A percentile compares a stretch with the other conserved stretches of the same genome.
Conservation (phyloP, 1,140 invertebrate genomes). For the Aplysia californica region DNA sequence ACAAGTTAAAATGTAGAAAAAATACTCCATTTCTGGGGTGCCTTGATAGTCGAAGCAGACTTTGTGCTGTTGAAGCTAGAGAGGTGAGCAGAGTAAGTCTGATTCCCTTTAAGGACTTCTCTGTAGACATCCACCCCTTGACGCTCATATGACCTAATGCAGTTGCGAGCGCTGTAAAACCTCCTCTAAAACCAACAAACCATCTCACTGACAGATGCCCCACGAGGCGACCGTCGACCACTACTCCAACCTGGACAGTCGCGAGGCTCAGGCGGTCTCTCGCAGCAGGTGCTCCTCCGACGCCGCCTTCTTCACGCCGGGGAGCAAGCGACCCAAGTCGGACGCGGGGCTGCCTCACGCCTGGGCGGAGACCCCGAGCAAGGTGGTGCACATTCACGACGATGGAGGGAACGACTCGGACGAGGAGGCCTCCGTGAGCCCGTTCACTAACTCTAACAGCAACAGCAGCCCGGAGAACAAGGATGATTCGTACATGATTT, state of each 20-base stretch:
- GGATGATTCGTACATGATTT: too few species aligned
- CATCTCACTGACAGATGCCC: slow-evolving; percentile 78
- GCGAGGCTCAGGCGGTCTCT: not conserved
- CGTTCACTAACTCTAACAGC: not conserved
- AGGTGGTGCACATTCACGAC: slow-evolving; percentile 92
- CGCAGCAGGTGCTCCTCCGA: slow-evolving; percentile 14
- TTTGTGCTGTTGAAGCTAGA: too few species aligned
- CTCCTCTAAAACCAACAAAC: too few species aligned
- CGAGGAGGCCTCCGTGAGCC: not conserved
- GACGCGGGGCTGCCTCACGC: slow-evolving; percentile 76
- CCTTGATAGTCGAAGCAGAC: too few species aligned
- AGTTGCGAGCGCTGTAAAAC: too few species aligned
- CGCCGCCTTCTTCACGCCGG: not conserved
- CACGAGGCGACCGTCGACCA: slow-evolving; percentile 98
- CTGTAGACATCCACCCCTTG: too few species aligned
- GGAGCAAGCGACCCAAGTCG: slow-evolving; percentile 5
- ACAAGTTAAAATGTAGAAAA: not conserved
- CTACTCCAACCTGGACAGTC: slow-evolving; percentile 69
- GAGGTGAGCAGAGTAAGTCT: too few species aligned
- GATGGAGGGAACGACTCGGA: slow-evolving; percentile 75
- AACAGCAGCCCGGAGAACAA: slow-evolving; percentile 8
- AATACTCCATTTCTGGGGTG: not conserved
- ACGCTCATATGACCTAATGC: too few species aligned
- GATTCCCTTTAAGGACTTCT: too few species aligned
- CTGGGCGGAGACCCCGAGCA: slow-evolving; percentile 85